Evolutionary conservation across 2,113 vertebrate genomes (phyloP).

Genomic region (Tachysurus fulvidraco): DNA sequence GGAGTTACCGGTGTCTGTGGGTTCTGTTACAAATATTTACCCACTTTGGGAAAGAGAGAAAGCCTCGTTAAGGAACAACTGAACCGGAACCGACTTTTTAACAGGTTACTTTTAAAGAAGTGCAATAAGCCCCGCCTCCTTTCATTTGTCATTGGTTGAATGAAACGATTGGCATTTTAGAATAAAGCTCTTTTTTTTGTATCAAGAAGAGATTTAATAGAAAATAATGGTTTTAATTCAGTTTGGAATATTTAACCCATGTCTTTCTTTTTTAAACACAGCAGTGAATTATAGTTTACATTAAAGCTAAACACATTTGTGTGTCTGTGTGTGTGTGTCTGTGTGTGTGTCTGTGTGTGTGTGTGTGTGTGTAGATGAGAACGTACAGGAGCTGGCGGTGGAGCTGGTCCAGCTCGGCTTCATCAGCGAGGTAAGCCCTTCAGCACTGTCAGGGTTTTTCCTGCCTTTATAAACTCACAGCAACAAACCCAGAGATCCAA

Average conservation of each 20-base stretch:
- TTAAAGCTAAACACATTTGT: not conserved
- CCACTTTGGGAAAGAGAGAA: too few species aligned
- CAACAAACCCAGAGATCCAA: not conserved
- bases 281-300: not conserved
- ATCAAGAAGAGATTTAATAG: not conserved
- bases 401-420: constrained; percentile 97
- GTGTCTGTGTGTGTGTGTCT: not conserved
- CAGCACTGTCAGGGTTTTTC: not conserved
- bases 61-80: too few species aligned
- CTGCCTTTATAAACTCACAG: not conserved
- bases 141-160: not conserved
- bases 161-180: not conserved
- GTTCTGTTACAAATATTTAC: too few species aligned
- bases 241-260: too few species aligned
- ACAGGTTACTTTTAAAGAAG: not conserved
- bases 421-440: constrained; percentile 86
- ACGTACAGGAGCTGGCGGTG: constrained; percentile 90
- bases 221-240: too few species aligned
- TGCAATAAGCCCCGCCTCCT: not conserved
- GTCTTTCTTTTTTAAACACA: too few species aligned
- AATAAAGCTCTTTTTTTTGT: too few species aligned
- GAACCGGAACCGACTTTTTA: too few species aligned
- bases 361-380: constrained; percentile 80
- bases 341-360: not conserved
- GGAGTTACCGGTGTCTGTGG: too few species aligned